Evolutionary conservation across 2,113 vertebrate genomes (phyloP), one percentile per base, ranked within the genome.

Genomic region (Lampris megalopsis): DNA sequence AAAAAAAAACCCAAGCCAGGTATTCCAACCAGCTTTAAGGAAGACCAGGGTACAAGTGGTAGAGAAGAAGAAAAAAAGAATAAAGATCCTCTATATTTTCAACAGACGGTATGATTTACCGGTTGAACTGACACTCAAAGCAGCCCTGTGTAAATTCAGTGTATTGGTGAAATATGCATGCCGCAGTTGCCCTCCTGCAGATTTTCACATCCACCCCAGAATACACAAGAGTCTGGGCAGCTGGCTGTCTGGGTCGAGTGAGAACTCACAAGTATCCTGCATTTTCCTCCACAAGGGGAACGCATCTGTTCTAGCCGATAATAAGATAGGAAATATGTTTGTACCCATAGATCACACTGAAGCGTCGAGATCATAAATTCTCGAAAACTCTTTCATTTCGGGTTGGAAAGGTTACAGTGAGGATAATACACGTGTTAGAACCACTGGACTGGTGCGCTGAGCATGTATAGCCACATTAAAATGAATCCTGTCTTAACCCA

Each of bases 121-220:
- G 59, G 48, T 59, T 1, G 4, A 5, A 45, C 43, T 45, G n/a
- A 63, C 79, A 83, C 24, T 76, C 63, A 85, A 83, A 83, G 67
- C 24, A 71, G 1, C 62, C 69, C 70, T 76, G 72, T 53, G 59
- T 43, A 58, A 45, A 45, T 45, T 1, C 7, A 45, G 4, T 5
- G 7, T 45, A 45, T 45, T 7, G 43, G 43, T 45, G 43, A 45
- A 45, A 2, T 5, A 45, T 5, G 7, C 4, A 5, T 7, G 7
- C 7, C 43, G 10, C 50, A 50, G 49, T 9, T 50, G 10, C 11
- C 11, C 11, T 50, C 49, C 8, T 9, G 7, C 43, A 5, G 8
- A 50, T 50, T 50, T 9, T 50, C 10, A 53, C 50, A 52, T 52
- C 9, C 5, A 11, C n/a, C 43, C 43, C 43, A 45, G 43, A 45